Evolutionary conservation across 2,888 invertebrate genomes (phyloP).

Genomic region (Hemaris fuciformis): DNA sequence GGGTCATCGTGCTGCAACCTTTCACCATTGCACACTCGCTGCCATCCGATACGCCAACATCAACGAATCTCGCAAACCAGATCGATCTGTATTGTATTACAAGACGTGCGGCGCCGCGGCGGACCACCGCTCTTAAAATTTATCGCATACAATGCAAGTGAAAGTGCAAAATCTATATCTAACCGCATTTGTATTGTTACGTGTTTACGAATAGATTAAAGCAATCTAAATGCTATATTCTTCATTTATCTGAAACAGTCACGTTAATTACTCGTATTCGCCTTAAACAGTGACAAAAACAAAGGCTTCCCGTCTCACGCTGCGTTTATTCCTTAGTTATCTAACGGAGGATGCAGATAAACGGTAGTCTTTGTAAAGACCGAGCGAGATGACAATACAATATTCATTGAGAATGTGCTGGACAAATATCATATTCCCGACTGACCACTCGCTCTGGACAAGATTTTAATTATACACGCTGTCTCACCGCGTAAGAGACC

Average conservation of each 20-base stretch:
- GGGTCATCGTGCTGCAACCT: constrained; percentile 68
- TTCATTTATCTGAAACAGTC: constrained; percentile 36
- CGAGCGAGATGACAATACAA: constrained; percentile 16
- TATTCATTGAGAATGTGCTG: constrained; percentile 10
- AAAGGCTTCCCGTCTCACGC: constrained; percentile 31
- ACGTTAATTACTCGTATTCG: constrained; percentile 35
- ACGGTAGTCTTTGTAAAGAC: constrained; percentile 24
- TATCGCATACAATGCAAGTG: constrained; percentile 26
- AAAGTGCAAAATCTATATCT: constrained; percentile 16
- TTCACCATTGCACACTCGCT: constrained; percentile 44
- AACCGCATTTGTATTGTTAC: not conserved
- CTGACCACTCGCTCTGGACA: not conserved
- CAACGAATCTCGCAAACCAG: constrained; percentile 9
- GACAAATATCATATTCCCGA: constrained; percentile 1
- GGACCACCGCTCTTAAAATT: constrained; percentile 12
- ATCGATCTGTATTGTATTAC: constrained; percentile 9
- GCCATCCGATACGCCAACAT: constrained; percentile 11
- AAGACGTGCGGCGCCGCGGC: not conserved
- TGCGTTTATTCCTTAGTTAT: constrained; percentile 41
- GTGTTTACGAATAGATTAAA: constrained; percentile 8
- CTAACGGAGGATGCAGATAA: constrained; percentile 36
- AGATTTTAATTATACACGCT: not conserved
- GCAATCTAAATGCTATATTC: constrained; percentile 25
- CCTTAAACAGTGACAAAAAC: constrained; percentile 41
- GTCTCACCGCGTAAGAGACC: not conserved